Conservation (phyloP, 2,888 invertebrate species). For the Celastrina argiolus region DNA sequence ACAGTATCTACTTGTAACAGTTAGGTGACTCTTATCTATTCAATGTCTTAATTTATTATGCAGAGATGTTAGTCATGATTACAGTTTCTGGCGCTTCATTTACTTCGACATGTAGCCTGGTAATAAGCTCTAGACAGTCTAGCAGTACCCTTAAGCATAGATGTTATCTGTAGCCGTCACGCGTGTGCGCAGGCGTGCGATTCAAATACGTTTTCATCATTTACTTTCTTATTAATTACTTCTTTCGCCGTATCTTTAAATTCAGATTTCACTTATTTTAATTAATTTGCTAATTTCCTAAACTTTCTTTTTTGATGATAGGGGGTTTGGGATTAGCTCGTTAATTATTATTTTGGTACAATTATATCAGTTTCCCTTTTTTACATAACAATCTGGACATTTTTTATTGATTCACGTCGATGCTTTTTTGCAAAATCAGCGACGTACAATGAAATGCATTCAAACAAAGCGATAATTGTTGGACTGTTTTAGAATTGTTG, state of each 20-base stretch:
- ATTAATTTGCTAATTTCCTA: conserved; percentile 30
- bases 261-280: conserved; percentile 31
- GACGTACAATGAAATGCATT: conserved; percentile 4
- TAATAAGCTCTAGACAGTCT: conserved; percentile 29
- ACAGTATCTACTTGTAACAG: neutral
- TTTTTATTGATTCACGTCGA: neutral
- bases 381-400: neutral
- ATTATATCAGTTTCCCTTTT: neutral
- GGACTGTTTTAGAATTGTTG: conserved; percentile 33
- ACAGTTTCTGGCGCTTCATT: neutral
- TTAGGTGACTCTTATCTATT: neutral
- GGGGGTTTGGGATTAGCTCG: neutral
- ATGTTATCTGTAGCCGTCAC: conserved; percentile 51
- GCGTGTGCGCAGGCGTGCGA: conserved; percentile 46
- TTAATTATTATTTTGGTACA: conserved; percentile 5
- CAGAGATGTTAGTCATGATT: neutral
- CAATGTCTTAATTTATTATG: neutral
- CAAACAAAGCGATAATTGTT: conserved; percentile 35
- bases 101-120: neutral
- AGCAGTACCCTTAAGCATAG: conserved; percentile 36
- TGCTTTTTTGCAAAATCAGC: neutral
- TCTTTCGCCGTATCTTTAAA: conserved; percentile 31
- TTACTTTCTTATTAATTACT: conserved; percentile 43
- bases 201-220: conserved; percentile 41
- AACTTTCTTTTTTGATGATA: conserved; percentile 17